These are phyloP conservation scores for Pelecanus crispus DNA, from an alignment of 2,113 vertebrate species.

Conservation along the genomic window DNA sequence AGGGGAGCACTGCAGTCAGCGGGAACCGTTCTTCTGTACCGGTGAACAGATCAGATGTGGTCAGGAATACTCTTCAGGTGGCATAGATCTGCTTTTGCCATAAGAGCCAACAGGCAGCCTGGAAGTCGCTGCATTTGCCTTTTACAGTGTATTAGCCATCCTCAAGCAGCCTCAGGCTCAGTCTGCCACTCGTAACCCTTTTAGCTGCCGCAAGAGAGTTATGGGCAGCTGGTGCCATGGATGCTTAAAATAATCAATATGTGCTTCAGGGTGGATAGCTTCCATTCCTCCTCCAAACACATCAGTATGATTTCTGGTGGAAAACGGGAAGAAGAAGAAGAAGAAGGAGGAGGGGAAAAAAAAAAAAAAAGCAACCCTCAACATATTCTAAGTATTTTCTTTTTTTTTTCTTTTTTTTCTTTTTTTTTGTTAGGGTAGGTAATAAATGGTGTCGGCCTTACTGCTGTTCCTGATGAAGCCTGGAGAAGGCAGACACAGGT, in stretches of 20 bases:
- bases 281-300: not conserved
- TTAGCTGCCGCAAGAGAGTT: not conserved
- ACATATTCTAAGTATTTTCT: not conserved
- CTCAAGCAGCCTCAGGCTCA: not conserved
- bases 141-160: not conserved
- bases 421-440: not conserved
- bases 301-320: not conserved
- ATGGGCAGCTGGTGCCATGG: not conserved
- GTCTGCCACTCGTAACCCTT: not conserved
- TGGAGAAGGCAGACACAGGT: not conserved
- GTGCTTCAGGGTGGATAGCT: not conserved
- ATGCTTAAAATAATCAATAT: constrained; percentile 31
- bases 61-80: not conserved
- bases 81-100: not conserved
- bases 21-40: not conserved
- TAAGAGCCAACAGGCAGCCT: not conserved
- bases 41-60: not conserved
- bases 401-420: not conserved
- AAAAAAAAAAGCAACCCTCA: too few species aligned
- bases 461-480: not conserved
- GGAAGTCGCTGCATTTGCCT: not conserved
- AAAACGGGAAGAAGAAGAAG: not conserved
- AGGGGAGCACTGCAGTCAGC: too few species aligned
- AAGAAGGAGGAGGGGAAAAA: too few species aligned
- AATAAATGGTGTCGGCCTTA: not conserved